Base-by-base conservation (phyloP, 2,888 invertebrate genomes). In the Meteorus cinctellus region DNA sequence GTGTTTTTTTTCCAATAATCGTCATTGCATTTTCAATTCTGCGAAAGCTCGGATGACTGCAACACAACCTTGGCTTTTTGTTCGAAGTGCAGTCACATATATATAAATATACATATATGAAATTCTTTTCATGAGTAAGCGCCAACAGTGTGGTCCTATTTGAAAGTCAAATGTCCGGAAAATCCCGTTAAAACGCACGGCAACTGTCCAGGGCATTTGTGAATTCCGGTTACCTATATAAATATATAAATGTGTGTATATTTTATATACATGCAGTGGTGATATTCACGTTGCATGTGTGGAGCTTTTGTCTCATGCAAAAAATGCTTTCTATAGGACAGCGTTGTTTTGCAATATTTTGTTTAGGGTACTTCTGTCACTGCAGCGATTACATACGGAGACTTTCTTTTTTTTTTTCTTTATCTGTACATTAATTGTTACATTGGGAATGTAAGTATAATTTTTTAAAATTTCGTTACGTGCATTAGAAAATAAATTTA, bases 81-180 rank as follows among this genome's bases (percentile, higher is more conserved):
- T 51, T 68, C 41, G 10, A 29, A 8, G 34, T 68, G 19, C 48
- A n/a, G 34, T 68, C 10, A 24, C n/a, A 55, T 55, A 24, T 19
- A 10, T 55, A 24, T 48, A n/a, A n/a, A 48, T n/a, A n/a, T n/a
- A 48, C n/a, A 48, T 55, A n/a, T 48, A 41, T 41, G 8, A 41
- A 48, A 48, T 66, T 66, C 34, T 24, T 66, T 24, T 34, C 45
- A 41, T 10, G 48, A n/a, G 51, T 8, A 19, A 24, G 19, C 55
- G n/a, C 19, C 19, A 24, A 55, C 19, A 19, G 19, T 55, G 45
- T 29, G 29, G 55, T 69, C 65, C 74, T 24, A 75, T 75, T 75
- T 75, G 75, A 75, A 70, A 70, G 75, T 75, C 75, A 75, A 75
- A 75, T 75, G 48, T 55, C 75, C 34, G 48, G 55, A 75, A 75